Base-by-base conservation (phyloP, 2,888 invertebrate species). In the Malthinus flaveolus region DNA sequence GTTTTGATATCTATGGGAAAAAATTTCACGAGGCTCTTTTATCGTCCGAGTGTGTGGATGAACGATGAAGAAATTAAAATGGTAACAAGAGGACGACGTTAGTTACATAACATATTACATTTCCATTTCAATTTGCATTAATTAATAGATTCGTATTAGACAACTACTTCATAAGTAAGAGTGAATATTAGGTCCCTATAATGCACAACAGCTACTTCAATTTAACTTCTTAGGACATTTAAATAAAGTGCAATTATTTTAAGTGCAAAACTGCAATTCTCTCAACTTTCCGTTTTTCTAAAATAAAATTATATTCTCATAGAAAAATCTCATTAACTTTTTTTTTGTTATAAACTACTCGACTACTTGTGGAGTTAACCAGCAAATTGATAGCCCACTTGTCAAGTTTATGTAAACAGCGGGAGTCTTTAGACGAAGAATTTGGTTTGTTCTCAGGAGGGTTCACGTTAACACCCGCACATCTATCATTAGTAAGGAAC, bases 401-500 rank as follows among this genome's bases (percentile, higher is more conserved):
- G 72, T 67, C 61, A 61, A 66, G 69, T 63, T 65, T 66, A 52
- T 67, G 66, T 64, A 62, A 69, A 59, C 70, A 59, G 66, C 70
- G 59, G 71, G 71, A 53, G 66, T 49, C 61, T 23, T 68, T 56
- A 63, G 60, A 51, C 51, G 62, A 64, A 67, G 67, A 67, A 64
- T 68, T 69, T 55, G 65, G 65, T 55, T 59, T 59, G 68, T 61
- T 47, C 64, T 51, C 65, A 56, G 64, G 66, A 68, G 67, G 68
- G 64, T 62, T 51, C 52, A 52, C 65, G 70, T 71, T 69, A 71
- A 69, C 71, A 71, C 71, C 71, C 71, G 70, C 71, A 68, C 70
- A 67, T 69, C 60, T 65, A 68, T 71, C 69, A 69, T 61, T 35
- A 42, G 23, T 23, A 23, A 23, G 3, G 2, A 23, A 23, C 23